phyloP scores from a whole-genome alignment of 2,797 vertebrate species.

The Characodon lateralis region DNA sequence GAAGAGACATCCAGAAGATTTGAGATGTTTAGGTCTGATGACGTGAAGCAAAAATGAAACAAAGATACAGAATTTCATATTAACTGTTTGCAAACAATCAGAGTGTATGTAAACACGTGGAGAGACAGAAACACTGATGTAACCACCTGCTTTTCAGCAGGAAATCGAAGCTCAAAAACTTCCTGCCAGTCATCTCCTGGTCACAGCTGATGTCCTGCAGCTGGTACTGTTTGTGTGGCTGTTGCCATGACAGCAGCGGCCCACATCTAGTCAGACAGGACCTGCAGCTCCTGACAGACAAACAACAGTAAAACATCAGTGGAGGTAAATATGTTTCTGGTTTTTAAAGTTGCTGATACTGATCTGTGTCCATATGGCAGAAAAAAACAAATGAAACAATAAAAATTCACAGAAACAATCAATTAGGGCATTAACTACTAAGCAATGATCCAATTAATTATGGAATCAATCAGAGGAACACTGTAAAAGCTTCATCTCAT shows the following conservation, averaged over 20 bases:
- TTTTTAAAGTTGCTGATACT: too few species aligned
- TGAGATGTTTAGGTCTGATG: too few species aligned
- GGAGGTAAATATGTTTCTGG: neutral
- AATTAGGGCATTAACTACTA: neutral
- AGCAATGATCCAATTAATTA: neutral
- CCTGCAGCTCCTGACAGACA: neutral
- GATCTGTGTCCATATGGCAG: too few species aligned
- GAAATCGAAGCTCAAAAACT: neutral
- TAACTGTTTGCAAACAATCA: neutral
- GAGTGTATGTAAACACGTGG: neutral
- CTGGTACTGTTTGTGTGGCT: constrained; percentile 15
- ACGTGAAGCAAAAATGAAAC: too few species aligned
- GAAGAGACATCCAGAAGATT: too few species aligned
- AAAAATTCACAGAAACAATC: too few species aligned
- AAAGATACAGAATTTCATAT: too few species aligned
- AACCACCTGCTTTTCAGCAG: neutral
- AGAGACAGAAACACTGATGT: neutral
- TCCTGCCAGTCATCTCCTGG: neutral
- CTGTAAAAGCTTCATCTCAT: neutral
- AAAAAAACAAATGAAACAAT: neutral
- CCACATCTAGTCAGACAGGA: neutral
- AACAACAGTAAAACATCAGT: neutral
- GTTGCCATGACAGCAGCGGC: neutral
- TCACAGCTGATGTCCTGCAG: neutral
- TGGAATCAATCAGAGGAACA: neutral